These are phyloP conservation scores for Taenioides sp. DNA, from an alignment of 2,797 vertebrate species.

Conservation along the genomic window DNA sequence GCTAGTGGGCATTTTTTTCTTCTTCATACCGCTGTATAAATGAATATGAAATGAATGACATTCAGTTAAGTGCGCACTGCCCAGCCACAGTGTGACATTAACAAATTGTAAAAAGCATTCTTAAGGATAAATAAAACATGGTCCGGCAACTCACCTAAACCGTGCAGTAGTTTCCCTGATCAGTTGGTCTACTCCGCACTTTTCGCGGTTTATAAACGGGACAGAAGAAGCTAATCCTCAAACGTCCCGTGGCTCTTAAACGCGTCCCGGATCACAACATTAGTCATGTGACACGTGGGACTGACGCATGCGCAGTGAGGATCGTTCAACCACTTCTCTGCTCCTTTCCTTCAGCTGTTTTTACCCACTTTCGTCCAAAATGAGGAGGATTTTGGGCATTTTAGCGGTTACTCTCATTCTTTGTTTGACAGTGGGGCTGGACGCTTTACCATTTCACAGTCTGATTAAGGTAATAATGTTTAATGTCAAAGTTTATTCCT, in stretches of 20 bases:
- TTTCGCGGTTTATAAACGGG: neutral
- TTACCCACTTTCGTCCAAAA: neutral
- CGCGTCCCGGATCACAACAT: constrained; percentile 16
- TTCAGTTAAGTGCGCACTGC: neutral
- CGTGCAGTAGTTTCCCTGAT: no score
- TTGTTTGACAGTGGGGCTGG: neutral
- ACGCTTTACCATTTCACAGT: constrained; percentile 1
- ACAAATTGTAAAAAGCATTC: neutral
- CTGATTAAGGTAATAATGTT: constrained; percentile 37
- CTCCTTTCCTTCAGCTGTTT: neutral
- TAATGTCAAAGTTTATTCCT: accelerated
- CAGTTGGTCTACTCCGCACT: neutral
- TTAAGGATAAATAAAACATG: neutral
- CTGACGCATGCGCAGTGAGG: constrained; percentile 12
- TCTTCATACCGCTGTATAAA: neutral
- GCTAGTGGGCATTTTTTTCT: no score
- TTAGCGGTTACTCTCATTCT: neutral
- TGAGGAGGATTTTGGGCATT: neutral
- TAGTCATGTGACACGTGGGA: constrained; percentile 24
- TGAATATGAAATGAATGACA: neutral
- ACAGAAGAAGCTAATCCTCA: neutral
- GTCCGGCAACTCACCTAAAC: neutral
- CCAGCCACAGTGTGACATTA: neutral
- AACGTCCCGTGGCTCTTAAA: constrained; percentile 19
- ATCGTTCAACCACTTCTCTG: accelerated